A percentile compares a stretch with the other conserved stretches of the same genome.
phyloP scores from a whole-genome alignment of 2,888 invertebrate species.

The Hirtodrosophila cameraria region DNA sequence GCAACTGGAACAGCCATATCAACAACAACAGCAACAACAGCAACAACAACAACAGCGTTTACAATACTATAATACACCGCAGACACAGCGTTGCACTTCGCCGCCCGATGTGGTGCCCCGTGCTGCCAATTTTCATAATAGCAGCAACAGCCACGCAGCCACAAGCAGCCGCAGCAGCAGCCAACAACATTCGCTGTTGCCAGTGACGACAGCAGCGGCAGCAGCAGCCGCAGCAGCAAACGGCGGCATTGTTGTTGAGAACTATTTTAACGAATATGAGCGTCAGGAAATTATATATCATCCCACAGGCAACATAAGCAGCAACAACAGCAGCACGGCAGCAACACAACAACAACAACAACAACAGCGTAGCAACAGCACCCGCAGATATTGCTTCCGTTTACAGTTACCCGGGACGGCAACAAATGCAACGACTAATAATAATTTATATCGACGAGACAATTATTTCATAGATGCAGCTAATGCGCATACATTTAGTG shows the following conservation, averaged over 20 bases:
- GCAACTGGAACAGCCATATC: slow-evolving; percentile 66
- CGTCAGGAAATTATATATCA: slow-evolving; percentile 84
- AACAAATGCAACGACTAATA: slow-evolving; percentile 63
- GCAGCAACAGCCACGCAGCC: slow-evolving; percentile 32
- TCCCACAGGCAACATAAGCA: slow-evolving; percentile 50
- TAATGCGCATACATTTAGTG: slow-evolving; percentile 78
- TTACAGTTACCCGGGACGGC: slow-evolving; percentile 65
- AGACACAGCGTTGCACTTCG: slow-evolving; percentile 79
- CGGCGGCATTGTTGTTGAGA: slow-evolving; percentile 82
- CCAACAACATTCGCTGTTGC: slow-evolving; percentile 45
- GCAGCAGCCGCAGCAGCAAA: slow-evolving; percentile 31
- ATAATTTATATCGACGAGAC: slow-evolving; percentile 69
- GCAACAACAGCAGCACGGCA: slow-evolving; percentile 44
- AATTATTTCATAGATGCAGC: slow-evolving; percentile 69
- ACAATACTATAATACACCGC: slow-evolving; percentile 58
- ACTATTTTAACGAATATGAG: slow-evolving; percentile 83
- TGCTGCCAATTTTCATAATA: slow-evolving; percentile 77
- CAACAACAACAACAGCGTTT: slow-evolving; percentile 56
- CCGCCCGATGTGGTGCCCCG: slow-evolving; percentile 83
- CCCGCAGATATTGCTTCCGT: slow-evolving; percentile 72
- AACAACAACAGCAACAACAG: slow-evolving; percentile 63
- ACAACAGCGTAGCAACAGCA: slow-evolving; percentile 52
- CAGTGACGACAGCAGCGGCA: slow-evolving; percentile 31
- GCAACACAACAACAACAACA: slow-evolving; percentile 57
- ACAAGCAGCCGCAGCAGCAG: slow-evolving; percentile 27